A percentile compares a stretch with the other conserved stretches of the same genome.
phyloP scores from a whole-genome alignment of 2,113 vertebrate genomes.

The Toxostoma redivivum region DNA sequence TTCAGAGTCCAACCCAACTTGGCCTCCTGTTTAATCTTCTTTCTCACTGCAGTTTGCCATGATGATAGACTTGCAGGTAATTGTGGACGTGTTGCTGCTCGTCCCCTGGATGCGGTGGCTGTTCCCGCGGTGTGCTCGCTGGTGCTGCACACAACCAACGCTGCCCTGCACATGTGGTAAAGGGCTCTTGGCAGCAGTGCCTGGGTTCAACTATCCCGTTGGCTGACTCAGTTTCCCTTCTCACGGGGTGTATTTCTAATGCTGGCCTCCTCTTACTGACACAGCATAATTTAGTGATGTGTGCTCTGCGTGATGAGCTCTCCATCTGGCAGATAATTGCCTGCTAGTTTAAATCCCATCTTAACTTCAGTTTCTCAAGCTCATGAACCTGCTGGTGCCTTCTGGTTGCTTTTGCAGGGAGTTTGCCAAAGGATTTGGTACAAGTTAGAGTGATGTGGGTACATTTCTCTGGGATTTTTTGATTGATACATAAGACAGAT shows the following conservation, averaged over 20 bases:
- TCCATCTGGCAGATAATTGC: conserved; percentile 38
- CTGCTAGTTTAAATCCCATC: conserved; percentile 20
- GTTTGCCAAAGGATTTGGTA: not conserved
- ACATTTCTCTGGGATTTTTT: not conserved
- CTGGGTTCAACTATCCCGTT: not conserved
- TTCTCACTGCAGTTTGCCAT: not conserved
- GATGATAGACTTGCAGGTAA: conserved; percentile 12
- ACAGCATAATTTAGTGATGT: not conserved
- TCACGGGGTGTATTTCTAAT: not conserved
- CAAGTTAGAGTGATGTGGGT: not conserved
- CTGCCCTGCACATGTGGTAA: not conserved
- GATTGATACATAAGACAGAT: not conserved
- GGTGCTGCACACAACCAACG: accelerated
- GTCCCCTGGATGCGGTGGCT: not conserved
- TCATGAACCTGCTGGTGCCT: not conserved
- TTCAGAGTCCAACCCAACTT: not conserved
- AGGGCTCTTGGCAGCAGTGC: not conserved
- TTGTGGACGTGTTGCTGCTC: not conserved
- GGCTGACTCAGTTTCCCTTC: conserved; percentile 5
- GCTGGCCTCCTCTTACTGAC: not conserved
- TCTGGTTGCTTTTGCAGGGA: not conserved
- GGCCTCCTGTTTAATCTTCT: not conserved
- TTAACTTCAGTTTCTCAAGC: not conserved
- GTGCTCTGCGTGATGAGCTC: not conserved
- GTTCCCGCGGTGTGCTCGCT: not conserved